Percentiles rank a stretch among this genome's conserved stretches.
Evolutionary conservation across 1,140 invertebrate species (phyloP).

Genomic region (Lepidotrigona ventralis): DNA sequence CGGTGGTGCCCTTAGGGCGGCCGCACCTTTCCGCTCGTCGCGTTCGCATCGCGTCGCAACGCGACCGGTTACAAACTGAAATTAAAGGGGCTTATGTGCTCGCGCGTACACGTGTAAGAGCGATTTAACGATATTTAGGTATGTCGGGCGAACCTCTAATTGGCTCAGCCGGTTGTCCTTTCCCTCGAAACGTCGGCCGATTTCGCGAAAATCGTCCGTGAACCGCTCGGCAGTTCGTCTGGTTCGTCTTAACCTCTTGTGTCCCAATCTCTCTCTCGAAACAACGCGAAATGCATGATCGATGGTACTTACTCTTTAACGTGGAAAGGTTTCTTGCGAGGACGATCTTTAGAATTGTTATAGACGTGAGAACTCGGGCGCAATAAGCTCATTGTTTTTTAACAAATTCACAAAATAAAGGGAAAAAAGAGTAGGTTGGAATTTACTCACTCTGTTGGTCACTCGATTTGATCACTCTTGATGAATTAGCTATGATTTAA

Average conservation of each 20-base stretch:
- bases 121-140: slow-evolving; percentile 54
- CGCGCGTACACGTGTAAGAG: slow-evolving; percentile 1
- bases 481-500: too few species aligned
- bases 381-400: too few species aligned
- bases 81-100: slow-evolving; percentile 43
- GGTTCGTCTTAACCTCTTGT: not conserved
- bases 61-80: slow-evolving; percentile 38
- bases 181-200: not conserved
- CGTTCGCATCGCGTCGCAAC: slow-evolving; percentile 12
- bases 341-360: too few species aligned
- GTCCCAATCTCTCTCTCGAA: not conserved
- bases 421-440: too few species aligned
- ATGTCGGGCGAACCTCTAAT: slow-evolving; percentile 42
- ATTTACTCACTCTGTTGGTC: too few species aligned
- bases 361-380: too few species aligned
- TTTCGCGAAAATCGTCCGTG: too few species aligned
- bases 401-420: too few species aligned
- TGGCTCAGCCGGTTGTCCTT: slow-evolving; percentile 21
- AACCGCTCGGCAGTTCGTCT: too few species aligned
- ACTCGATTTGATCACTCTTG: too few species aligned
- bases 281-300: not conserved
- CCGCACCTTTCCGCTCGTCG: not conserved
- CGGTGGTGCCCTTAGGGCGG: slow-evolving; percentile 15
- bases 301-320: not conserved
- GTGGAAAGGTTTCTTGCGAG: not conserved